These are phyloP conservation scores for Vultur gryphus DNA, from an alignment of 2,797 vertebrate species.

Conservation along the genomic window DNA sequence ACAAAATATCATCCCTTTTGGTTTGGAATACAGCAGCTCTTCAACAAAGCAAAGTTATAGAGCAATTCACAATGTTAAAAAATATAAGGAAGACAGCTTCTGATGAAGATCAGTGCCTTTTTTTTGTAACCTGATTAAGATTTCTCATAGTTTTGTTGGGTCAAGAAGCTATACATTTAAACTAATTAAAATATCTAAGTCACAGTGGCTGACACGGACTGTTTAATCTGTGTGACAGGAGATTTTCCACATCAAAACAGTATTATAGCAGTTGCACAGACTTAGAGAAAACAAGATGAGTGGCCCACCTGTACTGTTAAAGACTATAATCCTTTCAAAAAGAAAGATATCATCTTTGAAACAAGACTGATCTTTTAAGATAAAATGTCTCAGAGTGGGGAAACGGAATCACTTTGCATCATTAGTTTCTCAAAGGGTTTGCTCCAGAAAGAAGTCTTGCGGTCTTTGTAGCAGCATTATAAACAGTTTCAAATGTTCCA, in stretches of 20 bases:
- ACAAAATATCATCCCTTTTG: not conserved
- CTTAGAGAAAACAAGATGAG: not conserved
- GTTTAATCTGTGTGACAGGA: not conserved
- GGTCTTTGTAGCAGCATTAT: not conserved
- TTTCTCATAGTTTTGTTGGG: not conserved
- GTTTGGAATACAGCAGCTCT: not conserved
- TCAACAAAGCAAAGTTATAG: not conserved
- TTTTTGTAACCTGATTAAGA: not conserved
- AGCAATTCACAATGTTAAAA: not conserved
- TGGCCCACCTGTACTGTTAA: not conserved
- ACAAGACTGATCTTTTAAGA: not conserved
- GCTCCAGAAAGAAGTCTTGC: not conserved
- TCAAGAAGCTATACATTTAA: not conserved
- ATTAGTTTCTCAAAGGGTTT: not conserved
- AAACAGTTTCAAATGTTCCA: not conserved
- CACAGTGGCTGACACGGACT: fast-evolving
- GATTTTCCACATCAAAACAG: not conserved
- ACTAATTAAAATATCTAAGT: not conserved
- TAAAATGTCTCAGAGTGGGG: not conserved
- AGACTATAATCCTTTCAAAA: not conserved
- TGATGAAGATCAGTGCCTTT: not conserved
- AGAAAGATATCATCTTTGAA: not conserved
- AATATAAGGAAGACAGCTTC: not conserved
- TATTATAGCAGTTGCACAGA: not conserved
- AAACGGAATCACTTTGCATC: not conserved